These are phyloP conservation scores for Atrina japonica DNA, from an alignment of 2,888 invertebrate genomes.

Conservation along the genomic window DNA sequence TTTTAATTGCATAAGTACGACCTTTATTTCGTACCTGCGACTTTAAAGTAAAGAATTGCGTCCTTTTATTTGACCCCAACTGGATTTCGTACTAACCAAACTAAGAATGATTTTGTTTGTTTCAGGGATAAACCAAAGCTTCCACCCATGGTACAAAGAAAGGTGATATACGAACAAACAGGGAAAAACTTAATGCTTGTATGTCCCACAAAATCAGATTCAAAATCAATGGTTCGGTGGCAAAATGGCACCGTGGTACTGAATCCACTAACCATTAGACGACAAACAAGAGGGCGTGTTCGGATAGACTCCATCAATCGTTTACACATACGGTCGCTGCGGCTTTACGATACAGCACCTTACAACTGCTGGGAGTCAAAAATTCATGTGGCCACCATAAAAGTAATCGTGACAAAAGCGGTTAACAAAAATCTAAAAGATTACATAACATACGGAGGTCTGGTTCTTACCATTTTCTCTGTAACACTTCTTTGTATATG, in stretches of 20 bases:
- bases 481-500: conserved; percentile 50
- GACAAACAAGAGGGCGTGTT: conserved; percentile 83
- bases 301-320: conserved; percentile 84
- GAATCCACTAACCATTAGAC: conserved; percentile 82
- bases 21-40: not conserved
- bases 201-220: conserved; percentile 63
- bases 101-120: not conserved
- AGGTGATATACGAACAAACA: conserved; percentile 65
- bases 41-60: not conserved
- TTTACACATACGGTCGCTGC: conserved; percentile 83
- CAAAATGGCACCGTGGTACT: conserved; percentile 77
- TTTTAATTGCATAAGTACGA: not conserved
- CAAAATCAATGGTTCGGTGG: conserved; percentile 65
- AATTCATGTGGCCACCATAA: conserved; percentile 84
- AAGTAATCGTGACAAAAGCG: conserved; percentile 83
- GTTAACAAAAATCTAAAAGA: conserved; percentile 72
- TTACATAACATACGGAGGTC: conserved; percentile 68
- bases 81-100: not conserved
- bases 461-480: conserved; percentile 59
- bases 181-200: conserved; percentile 65
- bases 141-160: conserved; percentile 66
- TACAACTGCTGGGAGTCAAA: conserved; percentile 85
- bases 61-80: not conserved
- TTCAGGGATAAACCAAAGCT: conserved; percentile 53
- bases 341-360: conserved; percentile 82